Evolutionary conservation across 2,113 vertebrate genomes (phyloP).

Genomic region (Leuciscus idus): DNA sequence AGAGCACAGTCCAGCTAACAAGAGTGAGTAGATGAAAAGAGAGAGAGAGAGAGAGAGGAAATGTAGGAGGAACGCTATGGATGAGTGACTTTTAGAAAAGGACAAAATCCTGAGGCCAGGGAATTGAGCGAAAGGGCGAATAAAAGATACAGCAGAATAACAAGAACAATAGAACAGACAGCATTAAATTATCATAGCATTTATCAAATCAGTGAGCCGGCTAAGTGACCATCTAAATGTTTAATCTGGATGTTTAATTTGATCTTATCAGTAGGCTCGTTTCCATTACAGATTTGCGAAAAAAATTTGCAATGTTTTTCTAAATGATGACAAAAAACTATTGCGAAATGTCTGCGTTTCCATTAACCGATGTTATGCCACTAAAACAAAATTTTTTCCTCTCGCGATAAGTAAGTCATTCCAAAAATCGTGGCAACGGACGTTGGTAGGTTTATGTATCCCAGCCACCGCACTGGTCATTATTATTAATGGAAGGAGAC

Average conservation of each 20-base stretch:
- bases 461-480: too few species aligned
- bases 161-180: background rate
- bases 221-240: background rate
- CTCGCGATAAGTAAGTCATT: too few species aligned
- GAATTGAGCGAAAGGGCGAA: background rate
- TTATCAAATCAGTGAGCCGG: background rate
- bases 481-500: too few species aligned
- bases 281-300: too few species aligned
- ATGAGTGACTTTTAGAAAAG: slow-evolving; percentile 36
- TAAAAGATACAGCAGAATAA: background rate
- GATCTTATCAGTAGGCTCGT: too few species aligned
- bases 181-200: background rate
- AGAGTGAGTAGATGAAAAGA: slow-evolving; percentile 24
- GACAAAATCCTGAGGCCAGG: background rate
- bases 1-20: slow-evolving; percentile 54
- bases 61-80: slow-evolving; percentile 42
- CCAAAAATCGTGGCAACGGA: too few species aligned
- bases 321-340: too few species aligned
- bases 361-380: too few species aligned
- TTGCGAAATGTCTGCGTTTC: too few species aligned
- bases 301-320: too few species aligned
- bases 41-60: background rate
- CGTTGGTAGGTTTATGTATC: too few species aligned
- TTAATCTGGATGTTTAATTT: background rate
- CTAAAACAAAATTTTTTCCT: too few species aligned